These are phyloP conservation scores for Cranoglanis bouderius DNA, from an alignment of 2,113 vertebrate species.

Conservation along the genomic window DNA sequence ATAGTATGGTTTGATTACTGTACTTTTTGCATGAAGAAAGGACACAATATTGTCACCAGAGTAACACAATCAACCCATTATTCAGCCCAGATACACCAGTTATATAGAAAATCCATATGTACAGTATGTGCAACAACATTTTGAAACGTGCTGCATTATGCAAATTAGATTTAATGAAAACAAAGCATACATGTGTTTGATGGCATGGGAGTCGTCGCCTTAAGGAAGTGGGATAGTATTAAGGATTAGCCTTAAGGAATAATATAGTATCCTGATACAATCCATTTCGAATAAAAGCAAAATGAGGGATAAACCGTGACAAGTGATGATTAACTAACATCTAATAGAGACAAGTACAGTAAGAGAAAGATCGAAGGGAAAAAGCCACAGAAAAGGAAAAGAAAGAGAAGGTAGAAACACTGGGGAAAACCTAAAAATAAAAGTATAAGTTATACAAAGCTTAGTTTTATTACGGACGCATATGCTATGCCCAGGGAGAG, in stretches of 20 bases:
- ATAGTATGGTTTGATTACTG: background rate
- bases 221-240: conserved; percentile 26
- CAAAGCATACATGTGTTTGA: background rate
- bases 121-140: background rate
- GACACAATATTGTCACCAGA: background rate
- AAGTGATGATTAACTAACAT: conserved; percentile 41
- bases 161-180: background rate
- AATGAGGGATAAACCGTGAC: conserved; percentile 35
- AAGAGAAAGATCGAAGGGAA: background rate
- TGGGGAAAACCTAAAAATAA: background rate
- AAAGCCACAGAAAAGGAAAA: background rate
- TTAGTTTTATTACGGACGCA: background rate
- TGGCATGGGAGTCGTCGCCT: background rate
- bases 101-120: background rate
- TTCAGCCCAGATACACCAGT: background rate
- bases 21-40: background rate
- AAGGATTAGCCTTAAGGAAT: too few relatives aligned
- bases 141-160: background rate
- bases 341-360: conserved; percentile 14
- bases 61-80: background rate
- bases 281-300: conserved; percentile 45
- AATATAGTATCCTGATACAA: conserved; percentile 29
- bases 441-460: background rate
- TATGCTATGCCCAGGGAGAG: too few relatives aligned
- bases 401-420: background rate